Conservation (phyloP, 2,888 invertebrate species). For the Orthosia gothica region DNA sequence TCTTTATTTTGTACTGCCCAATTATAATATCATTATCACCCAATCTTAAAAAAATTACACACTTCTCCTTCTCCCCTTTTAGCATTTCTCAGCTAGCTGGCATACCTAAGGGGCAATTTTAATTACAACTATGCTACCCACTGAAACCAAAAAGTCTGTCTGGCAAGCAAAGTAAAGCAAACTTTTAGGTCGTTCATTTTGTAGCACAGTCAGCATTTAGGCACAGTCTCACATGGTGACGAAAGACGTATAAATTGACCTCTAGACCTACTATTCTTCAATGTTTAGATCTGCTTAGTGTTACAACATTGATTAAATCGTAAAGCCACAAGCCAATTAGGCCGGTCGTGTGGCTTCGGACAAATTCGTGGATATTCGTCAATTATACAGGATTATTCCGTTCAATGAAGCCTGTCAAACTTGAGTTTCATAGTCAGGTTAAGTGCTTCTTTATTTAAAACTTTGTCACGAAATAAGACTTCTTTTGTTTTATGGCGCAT, state of each 20-base stretch:
- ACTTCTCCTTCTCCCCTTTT: too few relatives aligned
- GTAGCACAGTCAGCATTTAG: not conserved
- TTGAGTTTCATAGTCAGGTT: constrained; percentile 18
- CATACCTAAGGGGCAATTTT: too few relatives aligned
- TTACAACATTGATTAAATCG: constrained; percentile 55
- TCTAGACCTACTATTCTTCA: constrained; percentile 15
- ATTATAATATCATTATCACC: too few relatives aligned
- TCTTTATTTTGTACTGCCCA: too few relatives aligned
- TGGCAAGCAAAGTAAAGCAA: too few relatives aligned
- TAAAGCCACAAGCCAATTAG: constrained; percentile 60
- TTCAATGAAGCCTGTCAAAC: constrained; percentile 58
- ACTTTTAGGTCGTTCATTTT: too few relatives aligned
- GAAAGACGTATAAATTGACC: not conserved
- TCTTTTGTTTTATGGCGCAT: constrained; percentile 1
- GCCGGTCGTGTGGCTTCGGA: constrained; percentile 56
- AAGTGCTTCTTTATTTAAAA: constrained; percentile 29
- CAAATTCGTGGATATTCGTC: constrained; percentile 59
- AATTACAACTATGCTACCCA: too few relatives aligned
- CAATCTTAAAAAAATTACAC: too few relatives aligned
- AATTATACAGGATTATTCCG: constrained; percentile 63
- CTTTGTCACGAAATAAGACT: not conserved
- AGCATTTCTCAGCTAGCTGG: too few relatives aligned
- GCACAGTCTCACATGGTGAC: too few relatives aligned
- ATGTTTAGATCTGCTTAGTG: constrained; percentile 36
- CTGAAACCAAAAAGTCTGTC: too few relatives aligned